Percentiles rank a stretch among this genome's conserved stretches.
phyloP scores from a whole-genome alignment of 2,797 vertebrate genomes.

The Leucoraja ocellata region DNA sequence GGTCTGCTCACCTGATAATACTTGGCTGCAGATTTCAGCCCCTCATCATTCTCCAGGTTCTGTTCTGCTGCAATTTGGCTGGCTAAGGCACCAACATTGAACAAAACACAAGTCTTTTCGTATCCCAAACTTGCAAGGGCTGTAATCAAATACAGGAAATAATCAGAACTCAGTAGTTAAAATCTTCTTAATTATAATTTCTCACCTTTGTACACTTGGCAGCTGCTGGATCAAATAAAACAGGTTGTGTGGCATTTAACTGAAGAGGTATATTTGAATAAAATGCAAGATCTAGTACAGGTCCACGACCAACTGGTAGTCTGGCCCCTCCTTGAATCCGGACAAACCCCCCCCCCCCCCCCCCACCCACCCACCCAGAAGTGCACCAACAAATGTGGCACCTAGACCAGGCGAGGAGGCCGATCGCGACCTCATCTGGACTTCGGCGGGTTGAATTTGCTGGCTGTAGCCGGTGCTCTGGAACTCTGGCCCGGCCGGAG shows the following conservation, averaged over 20 bases:
- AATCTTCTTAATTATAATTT: not conserved
- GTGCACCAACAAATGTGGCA: too few relatives aligned
- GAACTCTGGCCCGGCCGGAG: too few relatives aligned
- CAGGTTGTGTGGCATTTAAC: not conserved
- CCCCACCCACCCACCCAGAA: too few relatives aligned
- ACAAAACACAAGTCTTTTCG: conserved; percentile 94
- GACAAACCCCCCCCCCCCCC: too few relatives aligned
- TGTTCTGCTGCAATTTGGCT: conserved; percentile 96
- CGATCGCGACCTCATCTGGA: too few relatives aligned
- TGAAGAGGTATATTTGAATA: not conserved
- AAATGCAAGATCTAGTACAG: not conserved
- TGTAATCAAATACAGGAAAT: conserved; percentile 46
- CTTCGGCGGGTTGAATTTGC: too few relatives aligned
- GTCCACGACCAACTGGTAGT: too few relatives aligned
- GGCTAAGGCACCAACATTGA: conserved; percentile 87
- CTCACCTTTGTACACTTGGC: not conserved
- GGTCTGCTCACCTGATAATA: conserved; percentile 78
- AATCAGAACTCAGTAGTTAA: not conserved
- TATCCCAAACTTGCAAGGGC: conserved; percentile 91
- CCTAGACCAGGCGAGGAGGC: too few relatives aligned
- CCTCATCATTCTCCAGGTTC: conserved; percentile 93
- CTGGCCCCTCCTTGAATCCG: too few relatives aligned
- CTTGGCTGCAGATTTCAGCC: conserved; percentile 84
- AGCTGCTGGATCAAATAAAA: not conserved
- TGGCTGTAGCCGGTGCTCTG: too few relatives aligned